A percentile compares a stretch with the other conserved stretches of the same genome.
Evolutionary conservation across 2,888 invertebrate genomes (phyloP).

Genomic region (Lasioglossum zephyrum): DNA sequence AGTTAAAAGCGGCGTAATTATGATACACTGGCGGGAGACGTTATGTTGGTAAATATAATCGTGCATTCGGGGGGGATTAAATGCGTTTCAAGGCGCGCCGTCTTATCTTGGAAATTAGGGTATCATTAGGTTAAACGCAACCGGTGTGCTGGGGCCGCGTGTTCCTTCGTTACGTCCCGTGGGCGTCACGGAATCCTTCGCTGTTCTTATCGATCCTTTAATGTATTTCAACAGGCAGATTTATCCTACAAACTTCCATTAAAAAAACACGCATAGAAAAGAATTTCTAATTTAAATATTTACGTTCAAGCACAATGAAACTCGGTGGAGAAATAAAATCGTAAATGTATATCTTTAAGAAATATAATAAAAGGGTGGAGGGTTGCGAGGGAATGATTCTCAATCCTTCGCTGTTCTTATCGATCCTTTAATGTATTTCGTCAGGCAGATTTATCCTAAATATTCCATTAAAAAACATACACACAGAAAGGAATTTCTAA

Average conservation of each 20-base stretch:
- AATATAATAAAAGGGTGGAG: neutral
- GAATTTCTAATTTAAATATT: neutral
- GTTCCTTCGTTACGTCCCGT: neutral
- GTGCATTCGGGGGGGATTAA: neutral
- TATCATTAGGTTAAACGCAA: neutral
- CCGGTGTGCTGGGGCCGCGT: neutral
- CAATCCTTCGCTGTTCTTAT: neutral
- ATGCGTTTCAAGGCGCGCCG: neutral
- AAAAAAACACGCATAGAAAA: no score
- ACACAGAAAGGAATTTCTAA: neutral
- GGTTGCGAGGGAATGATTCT: neutral
- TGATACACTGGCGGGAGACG: conserved; percentile 16
- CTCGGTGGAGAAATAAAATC: neutral
- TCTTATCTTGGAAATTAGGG: neutral
- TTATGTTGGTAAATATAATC: conserved; percentile 21
- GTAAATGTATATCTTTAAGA: neutral
- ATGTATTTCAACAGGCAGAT: neutral
- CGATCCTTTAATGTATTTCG: neutral
- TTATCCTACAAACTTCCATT: no score
- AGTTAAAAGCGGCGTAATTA: conserved; percentile 39
- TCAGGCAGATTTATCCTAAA: neutral
- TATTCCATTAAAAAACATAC: no score
- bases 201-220: neutral
- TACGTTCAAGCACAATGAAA: no score
- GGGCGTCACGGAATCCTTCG: neutral